Base-by-base conservation (phyloP, 2,797 vertebrate genomes). In the Malurus splendens region DNA sequence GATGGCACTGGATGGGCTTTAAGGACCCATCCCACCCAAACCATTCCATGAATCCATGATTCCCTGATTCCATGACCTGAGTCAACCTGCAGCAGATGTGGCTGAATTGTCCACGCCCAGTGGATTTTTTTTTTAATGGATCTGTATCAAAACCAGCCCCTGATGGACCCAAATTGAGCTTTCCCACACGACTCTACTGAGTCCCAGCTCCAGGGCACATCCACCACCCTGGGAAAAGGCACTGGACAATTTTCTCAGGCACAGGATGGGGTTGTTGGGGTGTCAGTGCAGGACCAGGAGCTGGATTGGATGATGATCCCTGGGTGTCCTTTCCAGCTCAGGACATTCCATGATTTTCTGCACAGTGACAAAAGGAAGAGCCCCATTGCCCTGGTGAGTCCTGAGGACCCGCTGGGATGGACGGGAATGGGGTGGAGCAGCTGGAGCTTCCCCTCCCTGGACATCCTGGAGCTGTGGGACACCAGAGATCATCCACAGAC, bases 371-470 rank as follows among this genome's bases (percentile, higher is more conserved):
- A 59, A 56, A 54, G 48, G 65, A 66, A 52, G 27, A 47, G 41
- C 27, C 51, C 18, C 14, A 0, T 10, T 51, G 5, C 45, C 62
- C 14, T 0, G 4, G 25, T 1, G 28, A 70, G 52, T 19, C 39
- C 52, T 36, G 73, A 25, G 64, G 56, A 48, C 18, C 20, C 22
- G n/a, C 52, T 39, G 42, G 70, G 57, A 80, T 0, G 1, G n/a
- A 71, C 38, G 20, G 51, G 25, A 48, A n/a, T 2, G 3, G 67
- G 47, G 30, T 9, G 52, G 42, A 38, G 45, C 59, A 62, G 64
- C 66, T 32, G 33, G 27, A 27, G 32, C 10, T 55, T 18, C 55
- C 33, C 51, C 39, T 55, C 27, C n/a, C 74, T 44, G 50, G n/a
- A 18, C 2, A 5, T 5, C 39, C 65, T 6, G 8, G 22, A 61